These are phyloP conservation scores for Scaptomyza tumidula DNA, from an alignment of 2,888 invertebrate genomes.

Conservation along the genomic window DNA sequence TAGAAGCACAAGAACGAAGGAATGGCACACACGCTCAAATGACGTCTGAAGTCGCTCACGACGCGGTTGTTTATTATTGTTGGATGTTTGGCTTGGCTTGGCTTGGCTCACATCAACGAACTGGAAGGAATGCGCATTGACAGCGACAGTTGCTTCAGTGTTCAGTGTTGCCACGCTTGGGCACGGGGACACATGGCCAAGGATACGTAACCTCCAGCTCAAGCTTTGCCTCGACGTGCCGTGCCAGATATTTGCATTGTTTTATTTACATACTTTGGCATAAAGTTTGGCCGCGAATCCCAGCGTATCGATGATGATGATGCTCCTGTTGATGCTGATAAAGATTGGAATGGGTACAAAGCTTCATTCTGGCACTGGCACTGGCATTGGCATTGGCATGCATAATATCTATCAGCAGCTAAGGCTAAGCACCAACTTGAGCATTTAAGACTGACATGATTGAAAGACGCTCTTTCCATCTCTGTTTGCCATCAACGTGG, in stretches of 20 bases:
- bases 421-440: conserved; percentile 56
- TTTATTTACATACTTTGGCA: conserved; percentile 73
- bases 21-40: conserved; percentile 36
- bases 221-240: conserved; percentile 17
- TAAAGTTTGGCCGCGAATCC: conserved; percentile 51
- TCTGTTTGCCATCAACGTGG: conserved; percentile 1
- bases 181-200: conserved; percentile 12
- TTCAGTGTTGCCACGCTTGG: conserved; percentile 14
- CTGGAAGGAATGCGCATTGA: conserved; percentile 76
- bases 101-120: conserved; percentile 77
- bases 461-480: background rate
- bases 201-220: conserved; percentile 27
- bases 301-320: conserved; percentile 45
- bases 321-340: background rate
- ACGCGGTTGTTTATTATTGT: conserved; percentile 75
- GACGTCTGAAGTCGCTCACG: conserved; percentile 62
- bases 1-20: background rate
- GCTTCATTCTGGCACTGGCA: conserved; percentile 31
- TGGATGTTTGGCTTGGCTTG: conserved; percentile 74
- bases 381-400: conserved; percentile 46
- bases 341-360: conserved; percentile 1
- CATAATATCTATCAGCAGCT: conserved; percentile 66
- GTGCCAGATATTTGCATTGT: conserved; percentile 72
- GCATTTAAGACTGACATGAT: conserved; percentile 58
- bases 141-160: conserved; percentile 64